A percentile compares a stretch with the other conserved stretches of the same genome.
Evolutionary conservation across 2,113 vertebrate species (phyloP).

Genomic region (Anser cygnoides): DNA sequence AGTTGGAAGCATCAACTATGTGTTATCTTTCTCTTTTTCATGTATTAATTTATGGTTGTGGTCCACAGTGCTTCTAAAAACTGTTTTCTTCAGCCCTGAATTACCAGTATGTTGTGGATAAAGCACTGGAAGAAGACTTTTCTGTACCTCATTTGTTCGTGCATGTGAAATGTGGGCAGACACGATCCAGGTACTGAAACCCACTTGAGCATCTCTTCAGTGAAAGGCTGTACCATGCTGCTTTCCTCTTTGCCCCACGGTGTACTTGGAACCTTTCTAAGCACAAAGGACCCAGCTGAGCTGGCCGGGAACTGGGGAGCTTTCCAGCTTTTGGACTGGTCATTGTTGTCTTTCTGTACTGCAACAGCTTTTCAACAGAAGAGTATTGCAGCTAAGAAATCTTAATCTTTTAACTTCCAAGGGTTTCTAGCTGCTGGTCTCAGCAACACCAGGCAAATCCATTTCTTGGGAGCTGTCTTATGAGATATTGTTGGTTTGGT

Average conservation of each 20-base stretch:
- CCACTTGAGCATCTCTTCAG: neutral
- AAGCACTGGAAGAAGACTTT: neutral
- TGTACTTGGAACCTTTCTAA: neutral
- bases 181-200: neutral
- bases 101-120: neutral
- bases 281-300: neutral
- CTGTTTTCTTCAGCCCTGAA: neutral
- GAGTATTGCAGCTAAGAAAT: neutral
- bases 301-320: neutral
- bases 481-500: neutral
- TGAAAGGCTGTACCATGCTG: neutral
- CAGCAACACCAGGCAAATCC: neutral
- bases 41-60: neutral
- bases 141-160: neutral
- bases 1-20: neutral
- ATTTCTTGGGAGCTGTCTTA: neutral
- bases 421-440: neutral
- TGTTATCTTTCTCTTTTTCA: neutral
- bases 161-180: neutral
- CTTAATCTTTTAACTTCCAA: neutral
- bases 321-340: neutral
- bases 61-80: neutral
- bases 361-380: constrained; percentile 30
- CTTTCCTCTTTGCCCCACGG: neutral
- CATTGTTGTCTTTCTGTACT: neutral